Evolutionary conservation across 1,140 invertebrate species (phyloP).

Genomic region (Trichonephila inaurata): DNA sequence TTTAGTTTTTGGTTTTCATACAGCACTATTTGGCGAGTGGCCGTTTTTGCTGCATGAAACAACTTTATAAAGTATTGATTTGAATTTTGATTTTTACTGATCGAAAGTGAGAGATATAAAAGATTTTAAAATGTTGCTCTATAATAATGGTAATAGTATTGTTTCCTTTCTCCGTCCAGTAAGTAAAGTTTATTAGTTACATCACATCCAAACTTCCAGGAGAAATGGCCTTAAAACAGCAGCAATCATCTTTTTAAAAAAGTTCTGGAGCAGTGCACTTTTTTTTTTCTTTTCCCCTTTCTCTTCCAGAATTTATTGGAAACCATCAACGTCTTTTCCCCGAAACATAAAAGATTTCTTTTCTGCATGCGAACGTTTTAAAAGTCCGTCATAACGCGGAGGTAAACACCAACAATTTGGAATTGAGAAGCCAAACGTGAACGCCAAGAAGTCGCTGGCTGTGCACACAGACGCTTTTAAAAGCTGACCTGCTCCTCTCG

Average conservation of each 20-base stretch:
- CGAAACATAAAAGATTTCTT: neutral
- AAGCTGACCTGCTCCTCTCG: slow-evolving; percentile 14
- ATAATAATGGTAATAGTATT: too few species aligned
- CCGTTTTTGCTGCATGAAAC: too few species aligned
- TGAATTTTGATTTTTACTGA: too few species aligned
- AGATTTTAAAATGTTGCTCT: too few species aligned
- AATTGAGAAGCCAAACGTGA: slow-evolving; percentile 61
- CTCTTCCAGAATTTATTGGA: neutral
- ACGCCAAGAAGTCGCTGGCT: slow-evolving; percentile 6
- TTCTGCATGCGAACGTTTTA: neutral
- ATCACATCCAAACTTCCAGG: too few species aligned
- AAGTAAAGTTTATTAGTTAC: too few species aligned
- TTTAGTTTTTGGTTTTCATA: too few species aligned
- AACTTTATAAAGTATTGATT: too few species aligned
- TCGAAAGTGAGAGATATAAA: too few species aligned
- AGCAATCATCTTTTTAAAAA: neutral
- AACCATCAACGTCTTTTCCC: neutral
- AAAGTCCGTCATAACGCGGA: neutral
- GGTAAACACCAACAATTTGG: slow-evolving; percentile 43
- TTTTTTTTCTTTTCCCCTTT: too few species aligned
- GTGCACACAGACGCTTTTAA: slow-evolving; percentile 12
- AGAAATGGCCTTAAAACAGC: neutral
- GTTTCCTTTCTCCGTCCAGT: too few species aligned
- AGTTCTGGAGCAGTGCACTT: neutral
- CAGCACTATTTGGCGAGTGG: too few species aligned